A percentile compares a stretch with the other conserved stretches of the same genome.
These are phyloP conservation scores for Troglohyphantes excavatus DNA, from an alignment of 2,888 invertebrate species.

Conservation along the genomic window DNA sequence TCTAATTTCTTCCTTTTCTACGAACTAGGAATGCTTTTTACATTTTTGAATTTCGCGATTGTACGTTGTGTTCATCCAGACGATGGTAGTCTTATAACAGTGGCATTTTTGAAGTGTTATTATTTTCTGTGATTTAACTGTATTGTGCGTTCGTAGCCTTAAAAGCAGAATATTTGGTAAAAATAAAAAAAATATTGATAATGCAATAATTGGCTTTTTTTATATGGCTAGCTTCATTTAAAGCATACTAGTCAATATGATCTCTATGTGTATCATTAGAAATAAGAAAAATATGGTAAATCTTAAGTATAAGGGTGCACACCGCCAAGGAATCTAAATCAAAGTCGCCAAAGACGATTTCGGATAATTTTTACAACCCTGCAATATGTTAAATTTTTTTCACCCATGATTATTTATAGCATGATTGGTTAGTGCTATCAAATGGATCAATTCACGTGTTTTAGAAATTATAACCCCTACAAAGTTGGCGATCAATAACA, in stretches of 20 bases:
- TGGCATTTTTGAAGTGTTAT: slow-evolving; percentile 51
- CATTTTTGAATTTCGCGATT: slow-evolving; percentile 29
- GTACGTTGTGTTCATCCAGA: slow-evolving; percentile 41
- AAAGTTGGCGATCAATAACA: too few relatives aligned
- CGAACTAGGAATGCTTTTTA: neutral
- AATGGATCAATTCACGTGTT: too few relatives aligned
- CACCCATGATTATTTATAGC: too few relatives aligned
- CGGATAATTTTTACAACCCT: too few relatives aligned
- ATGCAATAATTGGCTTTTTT: slow-evolving; percentile 4
- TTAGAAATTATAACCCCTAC: too few relatives aligned
- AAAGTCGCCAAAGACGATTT: too few relatives aligned
- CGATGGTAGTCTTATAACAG: slow-evolving; percentile 20
- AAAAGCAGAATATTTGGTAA: slow-evolving; percentile 20
- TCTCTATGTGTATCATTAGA: slow-evolving; percentile 21
- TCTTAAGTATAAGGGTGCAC: too few relatives aligned
- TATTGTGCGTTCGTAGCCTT: slow-evolving; percentile 27
- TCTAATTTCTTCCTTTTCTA: slow-evolving; percentile 1
- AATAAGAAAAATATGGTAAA: too few relatives aligned
- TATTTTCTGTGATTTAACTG: slow-evolving; percentile 51
- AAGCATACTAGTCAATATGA: slow-evolving; percentile 63
- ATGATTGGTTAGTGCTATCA: too few relatives aligned
- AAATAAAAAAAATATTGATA: too few relatives aligned
- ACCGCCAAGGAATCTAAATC: too few relatives aligned
- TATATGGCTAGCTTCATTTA: neutral
- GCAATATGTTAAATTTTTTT: too few relatives aligned